Evolutionary conservation across 2,113 vertebrate genomes (phyloP).

Genomic region (Platichthys stellatus): DNA sequence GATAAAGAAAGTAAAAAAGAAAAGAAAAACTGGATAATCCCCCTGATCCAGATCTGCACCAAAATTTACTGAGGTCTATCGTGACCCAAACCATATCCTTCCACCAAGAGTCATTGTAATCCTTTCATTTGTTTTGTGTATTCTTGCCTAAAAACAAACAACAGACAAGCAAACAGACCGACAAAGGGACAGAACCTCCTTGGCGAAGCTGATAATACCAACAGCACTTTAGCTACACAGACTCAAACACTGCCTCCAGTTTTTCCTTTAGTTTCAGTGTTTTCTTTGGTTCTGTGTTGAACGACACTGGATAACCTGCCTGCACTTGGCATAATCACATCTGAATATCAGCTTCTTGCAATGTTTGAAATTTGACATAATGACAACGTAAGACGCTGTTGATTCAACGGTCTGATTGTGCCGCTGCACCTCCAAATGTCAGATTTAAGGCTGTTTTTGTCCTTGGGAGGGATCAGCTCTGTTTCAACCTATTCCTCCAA

Average conservation of each 20-base stretch:
- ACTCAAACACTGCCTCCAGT: background rate
- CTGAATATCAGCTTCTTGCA: constrained; percentile 22
- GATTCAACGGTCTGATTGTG: constrained; percentile 63
- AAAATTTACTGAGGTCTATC: no score
- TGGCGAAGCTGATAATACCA: background rate
- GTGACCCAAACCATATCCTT: no score
- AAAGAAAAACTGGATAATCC: no score
- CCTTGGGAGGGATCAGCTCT: constrained; percentile 66
- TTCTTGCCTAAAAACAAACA: no score
- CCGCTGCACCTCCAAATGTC: constrained; percentile 45
- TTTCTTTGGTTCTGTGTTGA: constrained; percentile 12
- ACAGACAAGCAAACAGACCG: no score
- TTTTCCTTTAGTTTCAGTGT: background rate
- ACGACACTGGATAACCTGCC: background rate
- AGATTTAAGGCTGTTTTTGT: constrained; percentile 45
- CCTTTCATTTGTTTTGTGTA: no score
- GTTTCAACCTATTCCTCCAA: constrained; percentile 65
- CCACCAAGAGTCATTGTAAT: no score
- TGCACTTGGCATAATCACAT: constrained; percentile 31
- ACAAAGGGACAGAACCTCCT: background rate
- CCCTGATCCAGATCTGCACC: no score
- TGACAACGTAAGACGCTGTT: constrained; percentile 33
- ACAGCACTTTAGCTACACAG: background rate
- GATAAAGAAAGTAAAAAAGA: no score
- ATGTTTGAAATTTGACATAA: constrained; percentile 23